Percentiles rank a stretch among this genome's conserved stretches.
phyloP scores from a whole-genome alignment of 1,140 invertebrate genomes.

The Papilio aristodemus region DNA sequence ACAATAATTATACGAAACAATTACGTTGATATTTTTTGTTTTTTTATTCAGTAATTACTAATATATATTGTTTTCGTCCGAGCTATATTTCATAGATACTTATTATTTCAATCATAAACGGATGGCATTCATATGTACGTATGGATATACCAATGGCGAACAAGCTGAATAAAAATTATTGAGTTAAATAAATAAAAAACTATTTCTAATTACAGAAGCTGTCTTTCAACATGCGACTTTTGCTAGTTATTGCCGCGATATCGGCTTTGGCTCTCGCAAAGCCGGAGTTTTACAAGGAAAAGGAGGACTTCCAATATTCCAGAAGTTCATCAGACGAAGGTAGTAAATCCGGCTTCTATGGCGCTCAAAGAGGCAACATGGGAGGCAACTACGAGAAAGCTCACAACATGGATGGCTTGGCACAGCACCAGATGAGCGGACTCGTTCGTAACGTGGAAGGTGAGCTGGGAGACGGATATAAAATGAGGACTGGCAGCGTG shows the following conservation, averaged over 20 bases:
- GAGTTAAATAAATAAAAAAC: background rate
- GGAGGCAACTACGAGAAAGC: conserved; percentile 76
- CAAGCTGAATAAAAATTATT: no score
- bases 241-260: conserved; percentile 53
- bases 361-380: conserved; percentile 76
- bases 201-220: conserved; percentile 43
- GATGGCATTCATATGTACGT: no score
- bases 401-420: conserved; percentile 76
- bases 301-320: conserved; percentile 76
- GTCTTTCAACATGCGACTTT: conserved; percentile 55
- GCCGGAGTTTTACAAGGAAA: conserved; percentile 74
- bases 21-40: no score
- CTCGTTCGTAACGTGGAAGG: conserved; percentile 65
- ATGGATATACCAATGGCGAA: no score
- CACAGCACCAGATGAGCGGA: conserved; percentile 74
- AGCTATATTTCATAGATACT: no score
- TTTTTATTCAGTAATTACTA: no score
- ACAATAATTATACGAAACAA: no score
- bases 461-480: conserved; percentile 68
- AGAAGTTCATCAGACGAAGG: conserved; percentile 74
- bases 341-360: conserved; percentile 70
- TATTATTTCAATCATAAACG: no score
- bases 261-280: conserved; percentile 57
- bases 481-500: conserved; percentile 64
- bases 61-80: no score